Conservation (phyloP, 2,888 invertebrate species). For the Megamerina dolium region DNA sequence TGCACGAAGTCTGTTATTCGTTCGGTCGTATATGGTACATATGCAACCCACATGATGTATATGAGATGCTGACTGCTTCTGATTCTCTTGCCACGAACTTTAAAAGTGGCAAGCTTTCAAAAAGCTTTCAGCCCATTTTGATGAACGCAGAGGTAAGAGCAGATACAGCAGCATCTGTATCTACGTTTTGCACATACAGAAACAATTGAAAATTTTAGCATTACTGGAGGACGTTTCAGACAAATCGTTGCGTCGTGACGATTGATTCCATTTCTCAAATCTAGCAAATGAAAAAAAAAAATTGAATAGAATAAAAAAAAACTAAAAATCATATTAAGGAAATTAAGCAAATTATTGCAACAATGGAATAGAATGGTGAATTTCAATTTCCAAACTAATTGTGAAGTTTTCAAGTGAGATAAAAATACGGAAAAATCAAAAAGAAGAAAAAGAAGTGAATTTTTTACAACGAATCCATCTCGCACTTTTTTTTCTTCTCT, state of each 20-base stretch:
- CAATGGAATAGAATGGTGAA: neutral
- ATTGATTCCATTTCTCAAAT: too few relatives aligned
- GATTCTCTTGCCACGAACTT: too few relatives aligned
- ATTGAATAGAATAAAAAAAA: neutral
- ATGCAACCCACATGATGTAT: too few relatives aligned
- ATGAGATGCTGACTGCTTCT: too few relatives aligned
- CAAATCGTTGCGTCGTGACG: neutral
- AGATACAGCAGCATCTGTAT: constrained; percentile 13
- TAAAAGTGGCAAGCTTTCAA: too few relatives aligned
- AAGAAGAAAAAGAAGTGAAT: neutral
- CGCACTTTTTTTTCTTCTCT: too few relatives aligned
- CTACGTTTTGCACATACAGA: constrained; percentile 2
- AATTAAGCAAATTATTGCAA: neutral
- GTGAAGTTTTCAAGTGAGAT: too few relatives aligned
- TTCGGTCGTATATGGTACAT: too few relatives aligned
- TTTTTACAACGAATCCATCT: too few relatives aligned
- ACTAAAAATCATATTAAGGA: neutral
- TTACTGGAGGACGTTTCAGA: constrained; percentile 8
- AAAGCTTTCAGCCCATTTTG: too few relatives aligned
- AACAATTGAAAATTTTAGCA: constrained; percentile 14
- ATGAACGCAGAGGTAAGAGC: too few relatives aligned
- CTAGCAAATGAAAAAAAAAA: neutral
- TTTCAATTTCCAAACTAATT: neutral
- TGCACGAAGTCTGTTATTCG: too few relatives aligned
- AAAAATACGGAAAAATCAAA: neutral